Evolutionary conservation across 2,797 vertebrate species (phyloP).

Genomic region (Chloroceryle inda): DNA sequence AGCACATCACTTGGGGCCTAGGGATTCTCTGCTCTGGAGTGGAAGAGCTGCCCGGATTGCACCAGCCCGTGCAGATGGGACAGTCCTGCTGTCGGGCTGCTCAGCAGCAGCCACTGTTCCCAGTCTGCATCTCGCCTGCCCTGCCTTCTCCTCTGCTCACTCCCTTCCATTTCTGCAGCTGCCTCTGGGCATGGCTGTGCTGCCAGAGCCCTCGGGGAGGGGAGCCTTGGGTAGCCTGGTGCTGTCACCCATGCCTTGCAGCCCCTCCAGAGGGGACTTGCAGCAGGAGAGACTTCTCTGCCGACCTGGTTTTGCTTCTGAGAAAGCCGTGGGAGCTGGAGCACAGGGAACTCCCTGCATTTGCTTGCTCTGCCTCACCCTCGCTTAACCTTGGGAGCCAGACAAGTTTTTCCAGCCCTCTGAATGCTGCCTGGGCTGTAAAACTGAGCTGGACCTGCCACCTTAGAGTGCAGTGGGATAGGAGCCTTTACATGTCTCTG

Average conservation of each 20-base stretch:
- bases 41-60: neutral
- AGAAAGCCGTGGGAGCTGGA: neutral
- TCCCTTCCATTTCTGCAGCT: neutral
- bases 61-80: neutral
- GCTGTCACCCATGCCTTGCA: neutral
- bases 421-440: neutral
- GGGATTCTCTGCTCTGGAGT: neutral
- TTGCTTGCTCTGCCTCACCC: neutral
- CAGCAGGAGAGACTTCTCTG: neutral
- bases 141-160: neutral
- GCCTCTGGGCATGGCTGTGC: neutral
- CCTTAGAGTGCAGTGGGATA: neutral
- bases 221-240: neutral
- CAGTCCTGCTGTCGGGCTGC: neutral
- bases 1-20: neutral
- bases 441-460: slow-evolving; percentile 16
- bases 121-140: neutral
- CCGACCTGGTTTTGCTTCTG: neutral
- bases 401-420: slow-evolving; percentile 55
- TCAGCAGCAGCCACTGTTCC: neutral
- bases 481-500: neutral
- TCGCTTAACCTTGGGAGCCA: neutral
- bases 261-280: neutral
- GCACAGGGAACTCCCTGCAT: neutral
- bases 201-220: neutral